A percentile compares a stretch with the other conserved stretches of the same genome.
Conservation (phyloP, 2,888 invertebrate genomes). For the Agonopterix alstromeriana region DNA sequence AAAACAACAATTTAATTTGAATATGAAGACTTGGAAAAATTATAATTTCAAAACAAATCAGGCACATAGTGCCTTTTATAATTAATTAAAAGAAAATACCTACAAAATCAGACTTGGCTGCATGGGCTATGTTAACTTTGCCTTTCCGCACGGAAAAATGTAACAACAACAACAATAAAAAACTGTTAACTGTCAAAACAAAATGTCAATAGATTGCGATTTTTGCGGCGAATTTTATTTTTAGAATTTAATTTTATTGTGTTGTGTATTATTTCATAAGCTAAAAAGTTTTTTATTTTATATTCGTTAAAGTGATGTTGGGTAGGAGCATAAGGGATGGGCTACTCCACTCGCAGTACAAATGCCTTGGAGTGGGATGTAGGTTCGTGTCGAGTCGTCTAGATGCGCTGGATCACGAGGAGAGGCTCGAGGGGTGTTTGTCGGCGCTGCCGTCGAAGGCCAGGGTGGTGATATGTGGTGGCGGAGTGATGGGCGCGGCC, state of each 20-base stretch:
- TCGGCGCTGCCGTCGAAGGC: constrained; percentile 64
- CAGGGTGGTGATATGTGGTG: constrained; percentile 92
- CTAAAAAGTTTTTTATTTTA: too few relatives aligned
- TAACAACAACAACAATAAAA: not conserved
- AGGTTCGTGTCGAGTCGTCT: constrained; percentile 36
- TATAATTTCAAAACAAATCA: too few relatives aligned
- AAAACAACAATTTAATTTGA: too few relatives aligned
- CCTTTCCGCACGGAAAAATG: too few relatives aligned
- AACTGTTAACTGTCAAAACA: not conserved
- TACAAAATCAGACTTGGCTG: too few relatives aligned
- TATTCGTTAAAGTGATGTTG: constrained; percentile 1
- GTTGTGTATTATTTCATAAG: not conserved
- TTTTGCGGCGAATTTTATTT: not conserved
- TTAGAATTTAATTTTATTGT: not conserved
- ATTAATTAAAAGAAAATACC: too few relatives aligned
- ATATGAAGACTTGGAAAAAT: too few relatives aligned
- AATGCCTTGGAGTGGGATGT: constrained; percentile 19
- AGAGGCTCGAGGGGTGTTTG: constrained; percentile 47
- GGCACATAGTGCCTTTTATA: too few relatives aligned
- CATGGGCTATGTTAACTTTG: too few relatives aligned
- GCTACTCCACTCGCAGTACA: constrained; percentile 2
- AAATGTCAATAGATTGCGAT: not conserved
- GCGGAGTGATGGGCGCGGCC: constrained; percentile 93
- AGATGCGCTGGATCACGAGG: constrained; percentile 46
- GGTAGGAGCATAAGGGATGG: not conserved